Base-by-base conservation (phyloP, 2,113 vertebrate genomes). In the Trichomycterus rosablanca region DNA sequence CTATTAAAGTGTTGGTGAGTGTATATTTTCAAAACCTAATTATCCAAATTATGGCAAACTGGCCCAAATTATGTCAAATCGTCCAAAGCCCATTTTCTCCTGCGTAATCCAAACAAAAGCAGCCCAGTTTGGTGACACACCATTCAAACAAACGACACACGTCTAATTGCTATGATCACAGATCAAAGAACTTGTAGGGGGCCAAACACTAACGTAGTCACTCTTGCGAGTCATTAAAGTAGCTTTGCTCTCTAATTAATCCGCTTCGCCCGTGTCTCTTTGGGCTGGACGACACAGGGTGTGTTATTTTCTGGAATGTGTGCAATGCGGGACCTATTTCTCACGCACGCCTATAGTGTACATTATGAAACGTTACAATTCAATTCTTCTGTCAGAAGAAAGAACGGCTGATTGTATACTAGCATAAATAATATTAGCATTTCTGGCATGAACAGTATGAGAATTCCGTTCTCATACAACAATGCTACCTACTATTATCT, bases 191-290 rank as follows among this genome's bases (percentile, higher is more conserved):
- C 76, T 71, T 75, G 78, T 73, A 76, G 58, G 12, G 74, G 61
- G 70, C 72, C 53, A 70, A 52, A 70, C 80, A 77, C 70, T 71
- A n/a, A 69, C 32, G 35, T 51, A 24, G 52, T 68, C 55, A 59
- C 26, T 83, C 84, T 86, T 84, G 80, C 80, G 78, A 84, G 71
- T 59, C 75, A 82, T 85, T 86, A 81, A 84, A 82, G 83, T 78
- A 80, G 72, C 84, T 84, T 84, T 67, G 53, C 81, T 79, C 80
- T 78, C 77, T 83, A 83, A 84, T 84, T 83, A 79, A 69, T 66
- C 68, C 16, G 59, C 40, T 76, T 63, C 45, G 40, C 71, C 66
- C 60, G 16, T 64, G 49, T 78, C 68, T 62, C 66, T 24, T 63
- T 63, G 32, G 48, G 34, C 67, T 65, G 62, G 34, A 40, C 11